phyloP scores from a whole-genome alignment of 2,797 vertebrate genomes.

The Falco biarmicus region DNA sequence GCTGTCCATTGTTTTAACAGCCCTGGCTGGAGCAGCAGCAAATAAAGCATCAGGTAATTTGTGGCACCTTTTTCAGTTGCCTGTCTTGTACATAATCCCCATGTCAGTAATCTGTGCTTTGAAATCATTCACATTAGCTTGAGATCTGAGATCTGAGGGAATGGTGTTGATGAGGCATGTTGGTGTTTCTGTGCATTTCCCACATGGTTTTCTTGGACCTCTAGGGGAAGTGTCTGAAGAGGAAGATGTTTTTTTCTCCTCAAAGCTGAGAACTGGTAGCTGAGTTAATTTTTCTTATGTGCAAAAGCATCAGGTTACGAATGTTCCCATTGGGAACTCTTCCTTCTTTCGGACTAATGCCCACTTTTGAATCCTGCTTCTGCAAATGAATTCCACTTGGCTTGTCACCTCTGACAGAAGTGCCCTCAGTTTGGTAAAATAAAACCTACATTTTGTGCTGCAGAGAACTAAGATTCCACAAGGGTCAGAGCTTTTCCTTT shows the following conservation, averaged over 20 bases:
- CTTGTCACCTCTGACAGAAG: not conserved
- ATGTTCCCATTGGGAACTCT: constrained; percentile 20
- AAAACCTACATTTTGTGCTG: constrained; percentile 9
- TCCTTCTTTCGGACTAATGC: not conserved
- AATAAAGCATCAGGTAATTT: not conserved
- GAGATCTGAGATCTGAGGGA: constrained; percentile 6
- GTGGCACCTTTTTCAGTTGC: not conserved
- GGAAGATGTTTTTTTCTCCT: not conserved
- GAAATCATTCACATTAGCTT: not conserved
- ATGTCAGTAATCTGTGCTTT: not conserved
- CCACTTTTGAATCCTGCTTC: constrained; percentile 2
- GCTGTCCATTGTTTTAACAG: not conserved
- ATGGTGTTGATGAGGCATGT: not conserved
- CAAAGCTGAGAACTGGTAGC: not conserved
- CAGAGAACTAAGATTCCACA: not conserved
- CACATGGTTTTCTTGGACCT: not conserved
- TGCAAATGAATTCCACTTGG: constrained; percentile 14
- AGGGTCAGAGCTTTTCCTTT: not conserved
- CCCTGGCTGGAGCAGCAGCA: not conserved
- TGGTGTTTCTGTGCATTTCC: constrained; percentile 2
- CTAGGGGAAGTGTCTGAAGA: not conserved
- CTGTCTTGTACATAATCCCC: not conserved
- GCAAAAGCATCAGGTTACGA: constrained; percentile 8
- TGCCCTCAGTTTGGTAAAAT: not conserved
- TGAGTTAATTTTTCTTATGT: not conserved